Evolutionary conservation across 2,113 vertebrate species (phyloP).

Genomic region (Desmodus rotundus): DNA sequence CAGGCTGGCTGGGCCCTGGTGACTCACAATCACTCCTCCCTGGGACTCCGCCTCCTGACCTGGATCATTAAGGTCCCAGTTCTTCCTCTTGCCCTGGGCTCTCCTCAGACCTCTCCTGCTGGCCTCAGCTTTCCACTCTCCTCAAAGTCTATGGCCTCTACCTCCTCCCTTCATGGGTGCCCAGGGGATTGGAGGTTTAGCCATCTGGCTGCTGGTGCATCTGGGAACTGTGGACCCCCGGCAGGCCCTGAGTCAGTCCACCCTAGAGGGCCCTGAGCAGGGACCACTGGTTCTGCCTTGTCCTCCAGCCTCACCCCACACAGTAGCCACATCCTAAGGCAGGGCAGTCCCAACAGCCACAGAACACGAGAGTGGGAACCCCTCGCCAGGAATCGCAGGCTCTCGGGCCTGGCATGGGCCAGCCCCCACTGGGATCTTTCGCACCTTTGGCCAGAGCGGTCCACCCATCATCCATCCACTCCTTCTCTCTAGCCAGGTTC

Average conservation of each 20-base stretch:
- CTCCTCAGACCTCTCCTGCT: neutral
- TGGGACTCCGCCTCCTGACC: constrained; percentile 20
- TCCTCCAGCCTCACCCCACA: neutral
- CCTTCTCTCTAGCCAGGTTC: neutral
- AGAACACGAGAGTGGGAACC: constrained; percentile 2
- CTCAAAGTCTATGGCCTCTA: neutral
- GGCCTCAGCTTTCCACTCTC: neutral
- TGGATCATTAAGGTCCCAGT: neutral
- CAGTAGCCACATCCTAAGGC: constrained; percentile 41
- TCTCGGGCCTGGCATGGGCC: constrained; percentile 24
- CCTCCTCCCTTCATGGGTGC: neutral
- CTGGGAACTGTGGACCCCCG: neutral
- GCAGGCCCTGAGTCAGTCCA: neutral
- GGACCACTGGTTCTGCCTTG: neutral
- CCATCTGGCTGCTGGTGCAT: neutral
- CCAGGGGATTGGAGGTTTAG: neutral
- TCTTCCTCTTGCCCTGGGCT: neutral
- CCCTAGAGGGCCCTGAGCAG: neutral
- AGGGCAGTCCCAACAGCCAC: constrained; percentile 1
- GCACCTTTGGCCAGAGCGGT: neutral
- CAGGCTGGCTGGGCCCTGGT: neutral
- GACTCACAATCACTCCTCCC: constrained; percentile 5
- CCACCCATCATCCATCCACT: neutral
- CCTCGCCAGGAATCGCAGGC: constrained; percentile 36
- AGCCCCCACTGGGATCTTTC: neutral